Evolutionary conservation across 2,888 invertebrate species (phyloP).

Genomic region (Villa cingulata): DNA sequence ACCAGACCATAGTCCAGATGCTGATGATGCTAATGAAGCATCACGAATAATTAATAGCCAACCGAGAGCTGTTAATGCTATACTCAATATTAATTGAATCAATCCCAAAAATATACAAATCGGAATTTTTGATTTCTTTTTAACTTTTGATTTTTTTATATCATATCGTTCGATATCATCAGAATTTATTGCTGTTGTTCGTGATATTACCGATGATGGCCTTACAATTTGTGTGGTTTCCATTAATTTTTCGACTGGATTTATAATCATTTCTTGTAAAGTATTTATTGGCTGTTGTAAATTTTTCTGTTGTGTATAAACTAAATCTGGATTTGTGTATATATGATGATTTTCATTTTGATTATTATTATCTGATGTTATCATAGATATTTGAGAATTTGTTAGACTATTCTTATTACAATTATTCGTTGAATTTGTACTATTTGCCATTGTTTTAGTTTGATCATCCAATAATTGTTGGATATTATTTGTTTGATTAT

Average conservation of each 20-base stretch:
- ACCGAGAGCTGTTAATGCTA: constrained; percentile 31
- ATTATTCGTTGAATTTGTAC: constrained; percentile 26
- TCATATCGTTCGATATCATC: neutral
- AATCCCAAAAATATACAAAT: constrained; percentile 30
- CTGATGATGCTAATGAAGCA: constrained; percentile 29
- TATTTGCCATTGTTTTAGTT: constrained; percentile 23
- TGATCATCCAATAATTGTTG: constrained; percentile 18
- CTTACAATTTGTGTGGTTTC: neutral
- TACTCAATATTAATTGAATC: constrained; percentile 29
- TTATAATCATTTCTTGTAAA: neutral
- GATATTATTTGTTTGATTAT: neutral
- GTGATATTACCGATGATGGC: neutral
- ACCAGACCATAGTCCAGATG: constrained; percentile 34
- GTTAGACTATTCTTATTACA: constrained; percentile 25
- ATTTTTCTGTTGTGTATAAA: constrained; percentile 4
- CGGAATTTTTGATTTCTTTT: constrained; percentile 19
- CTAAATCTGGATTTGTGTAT: constrained; percentile 33
- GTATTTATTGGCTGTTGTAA: neutral
- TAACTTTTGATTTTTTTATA: neutral
- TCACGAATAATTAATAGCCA: constrained; percentile 31
- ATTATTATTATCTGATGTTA: constrained; percentile 17
- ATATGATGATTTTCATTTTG: constrained; percentile 27
- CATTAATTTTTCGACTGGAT: neutral
- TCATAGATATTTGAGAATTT: constrained; percentile 30
- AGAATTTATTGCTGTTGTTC: neutral